Conservation (phyloP, 1,140 invertebrate species). For the Heterodera schachtii region DNA sequence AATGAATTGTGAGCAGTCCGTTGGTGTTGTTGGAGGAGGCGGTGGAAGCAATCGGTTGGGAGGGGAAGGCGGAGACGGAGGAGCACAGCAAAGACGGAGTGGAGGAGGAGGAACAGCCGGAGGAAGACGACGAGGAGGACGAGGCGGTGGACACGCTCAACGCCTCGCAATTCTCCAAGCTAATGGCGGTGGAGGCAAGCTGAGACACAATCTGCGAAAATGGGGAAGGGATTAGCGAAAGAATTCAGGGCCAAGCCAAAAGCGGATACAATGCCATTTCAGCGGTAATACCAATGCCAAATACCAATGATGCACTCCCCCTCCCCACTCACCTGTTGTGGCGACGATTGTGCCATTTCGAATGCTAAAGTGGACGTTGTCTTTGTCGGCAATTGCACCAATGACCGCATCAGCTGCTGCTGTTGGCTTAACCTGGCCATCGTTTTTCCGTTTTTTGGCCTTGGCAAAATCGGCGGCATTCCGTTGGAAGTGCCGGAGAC, state of each 20-base stretch:
- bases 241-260: background rate
- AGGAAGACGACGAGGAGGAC: background rate
- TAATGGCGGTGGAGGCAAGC: background rate
- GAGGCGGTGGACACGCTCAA: constrained; percentile 3
- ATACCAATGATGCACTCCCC: background rate
- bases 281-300: background rate
- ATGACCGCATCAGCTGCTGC: constrained; percentile 17
- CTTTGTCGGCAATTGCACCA: background rate
- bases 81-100: background rate
- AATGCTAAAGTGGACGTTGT: background rate
- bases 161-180: constrained; percentile 7
- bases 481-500: background rate
- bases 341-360: constrained; percentile 6
- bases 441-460: constrained; percentile 12
- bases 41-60: background rate
- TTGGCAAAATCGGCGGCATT: constrained; percentile 26
- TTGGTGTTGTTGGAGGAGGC: constrained; percentile 3
- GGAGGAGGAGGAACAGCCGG: constrained; percentile 3
- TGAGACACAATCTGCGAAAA: constrained; percentile 7
- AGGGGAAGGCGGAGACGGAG: constrained; percentile 1
- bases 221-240: background rate
- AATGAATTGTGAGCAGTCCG: constrained; percentile 16
- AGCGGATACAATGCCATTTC: background rate
- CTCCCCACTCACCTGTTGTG: background rate
- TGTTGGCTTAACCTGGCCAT: constrained; percentile 7